Conservation (phyloP, 2,113 vertebrate genomes). For the Psittacus erithacus region DNA sequence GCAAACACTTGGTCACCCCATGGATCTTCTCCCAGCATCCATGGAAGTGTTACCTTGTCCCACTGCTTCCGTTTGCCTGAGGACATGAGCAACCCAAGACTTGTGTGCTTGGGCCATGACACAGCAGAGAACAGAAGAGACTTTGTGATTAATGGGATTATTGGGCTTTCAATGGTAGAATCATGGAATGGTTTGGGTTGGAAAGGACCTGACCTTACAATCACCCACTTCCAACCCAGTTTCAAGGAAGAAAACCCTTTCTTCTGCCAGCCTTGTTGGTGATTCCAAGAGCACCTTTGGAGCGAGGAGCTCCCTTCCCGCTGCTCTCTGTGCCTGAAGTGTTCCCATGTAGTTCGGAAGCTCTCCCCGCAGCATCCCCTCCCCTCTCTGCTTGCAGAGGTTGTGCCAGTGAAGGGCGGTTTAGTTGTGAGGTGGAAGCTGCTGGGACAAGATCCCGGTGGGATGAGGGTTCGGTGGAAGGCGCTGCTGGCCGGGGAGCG, state of each 20-base stretch:
- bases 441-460: neutral
- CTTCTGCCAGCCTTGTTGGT: neutral
- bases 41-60: rapidly evolving
- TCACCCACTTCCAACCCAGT: neutral
- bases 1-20: neutral
- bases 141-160: neutral
- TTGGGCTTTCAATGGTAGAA: neutral
- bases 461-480: neutral
- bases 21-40: neutral
- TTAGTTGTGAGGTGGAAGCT: neutral
- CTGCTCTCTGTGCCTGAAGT: neutral
- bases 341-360: neutral
- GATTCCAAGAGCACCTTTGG: neutral
- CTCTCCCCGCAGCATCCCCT: neutral
- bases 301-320: neutral
- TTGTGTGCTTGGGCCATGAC: neutral
- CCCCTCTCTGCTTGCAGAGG: neutral
- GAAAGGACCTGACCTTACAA: neutral
- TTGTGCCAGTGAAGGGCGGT: neutral
- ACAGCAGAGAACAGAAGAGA: neutral
- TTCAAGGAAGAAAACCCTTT: neutral
- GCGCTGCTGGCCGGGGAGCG: neutral
- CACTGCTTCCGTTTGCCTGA: neutral
- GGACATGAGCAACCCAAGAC: rapidly evolving
- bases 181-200: neutral